phyloP scores from a whole-genome alignment of 2,113 vertebrate genomes.

The Nannobrachium achirus region DNA sequence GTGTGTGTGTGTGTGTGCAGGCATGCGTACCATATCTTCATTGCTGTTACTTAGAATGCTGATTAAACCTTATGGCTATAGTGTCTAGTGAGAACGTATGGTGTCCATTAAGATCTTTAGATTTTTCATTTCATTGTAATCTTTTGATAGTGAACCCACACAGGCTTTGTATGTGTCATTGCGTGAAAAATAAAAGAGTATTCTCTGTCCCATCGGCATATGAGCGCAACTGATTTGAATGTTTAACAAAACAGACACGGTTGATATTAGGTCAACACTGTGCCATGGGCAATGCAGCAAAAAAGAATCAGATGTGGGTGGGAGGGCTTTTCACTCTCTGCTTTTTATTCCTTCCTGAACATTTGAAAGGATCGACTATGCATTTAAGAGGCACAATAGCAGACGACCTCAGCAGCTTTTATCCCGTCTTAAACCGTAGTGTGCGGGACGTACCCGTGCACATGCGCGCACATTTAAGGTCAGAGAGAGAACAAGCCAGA shows the following conservation, averaged over 20 bases:
- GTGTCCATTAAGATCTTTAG: slow-evolving; percentile 65
- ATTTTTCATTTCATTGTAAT: slow-evolving; percentile 58
- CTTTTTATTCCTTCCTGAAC: slow-evolving; percentile 70
- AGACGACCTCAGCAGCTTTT: slow-evolving; percentile 73
- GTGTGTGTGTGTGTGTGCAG: neutral
- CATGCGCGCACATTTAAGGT: slow-evolving; percentile 59
- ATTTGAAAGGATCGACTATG: slow-evolving; percentile 75
- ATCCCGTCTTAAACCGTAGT: slow-evolving; percentile 76
- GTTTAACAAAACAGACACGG: slow-evolving; percentile 77
- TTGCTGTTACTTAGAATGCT: slow-evolving; percentile 28
- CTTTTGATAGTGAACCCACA: slow-evolving; percentile 67
- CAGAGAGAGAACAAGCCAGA: slow-evolving; percentile 70
- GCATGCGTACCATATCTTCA: slow-evolving; percentile 21
- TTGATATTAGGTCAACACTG: slow-evolving; percentile 76
- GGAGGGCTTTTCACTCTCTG: slow-evolving; percentile 71
- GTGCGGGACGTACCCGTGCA: slow-evolving; percentile 42
- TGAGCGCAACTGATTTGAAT: slow-evolving; percentile 73
- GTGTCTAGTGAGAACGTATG: slow-evolving; percentile 28
- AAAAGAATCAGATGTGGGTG: slow-evolving; percentile 73
- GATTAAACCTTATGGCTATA: slow-evolving; percentile 22
- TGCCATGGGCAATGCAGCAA: slow-evolving; percentile 70
- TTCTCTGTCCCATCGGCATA: slow-evolving; percentile 67
- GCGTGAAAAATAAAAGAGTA: slow-evolving; percentile 61
- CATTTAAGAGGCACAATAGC: slow-evolving; percentile 74
- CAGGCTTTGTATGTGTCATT: slow-evolving; percentile 70